phyloP scores from a whole-genome alignment of 2,797 vertebrate genomes.

The Allobates femoralis region DNA sequence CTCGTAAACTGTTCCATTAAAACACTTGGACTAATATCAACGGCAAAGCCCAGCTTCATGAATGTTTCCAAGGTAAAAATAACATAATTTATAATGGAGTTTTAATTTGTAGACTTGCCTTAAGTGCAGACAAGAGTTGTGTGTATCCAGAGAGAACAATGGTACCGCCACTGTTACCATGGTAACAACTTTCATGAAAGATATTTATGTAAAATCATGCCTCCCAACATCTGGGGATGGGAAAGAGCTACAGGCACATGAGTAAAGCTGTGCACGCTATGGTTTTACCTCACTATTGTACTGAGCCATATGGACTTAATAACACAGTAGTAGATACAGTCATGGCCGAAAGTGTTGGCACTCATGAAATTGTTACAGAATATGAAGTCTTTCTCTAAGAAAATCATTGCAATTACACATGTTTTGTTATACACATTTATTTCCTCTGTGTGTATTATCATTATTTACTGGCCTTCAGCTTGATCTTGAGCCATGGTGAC shows the following conservation, averaged over 20 bases:
- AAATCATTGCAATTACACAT: too few species aligned
- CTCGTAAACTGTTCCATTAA: conserved; percentile 90
- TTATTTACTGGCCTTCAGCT: too few species aligned
- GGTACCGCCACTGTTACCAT: not conserved
- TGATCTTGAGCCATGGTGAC: too few species aligned
- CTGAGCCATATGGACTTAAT: too few species aligned
- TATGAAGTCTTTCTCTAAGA: too few species aligned
- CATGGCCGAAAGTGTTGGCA: too few species aligned
- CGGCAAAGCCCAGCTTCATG: conserved; percentile 89
- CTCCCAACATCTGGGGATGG: not conserved
- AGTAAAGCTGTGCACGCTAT: not conserved
- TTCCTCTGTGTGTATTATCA: too few species aligned
- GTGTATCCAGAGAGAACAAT: not conserved
- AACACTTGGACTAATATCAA: conserved; percentile 89
- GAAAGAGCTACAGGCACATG: not conserved
- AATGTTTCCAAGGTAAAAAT: conserved; percentile 84
- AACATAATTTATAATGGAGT: not conserved
- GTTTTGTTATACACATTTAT: too few species aligned
- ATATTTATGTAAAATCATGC: not conserved
- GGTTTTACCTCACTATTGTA: not conserved
- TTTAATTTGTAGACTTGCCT: not conserved
- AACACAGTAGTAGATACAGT: too few species aligned
- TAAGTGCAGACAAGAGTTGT: not conserved
- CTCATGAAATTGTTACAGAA: too few species aligned
- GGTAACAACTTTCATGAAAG: not conserved